These are phyloP conservation scores for Oscheius sp. DNA, from an alignment of 1,140 invertebrate genomes.

Conservation along the genomic window DNA sequence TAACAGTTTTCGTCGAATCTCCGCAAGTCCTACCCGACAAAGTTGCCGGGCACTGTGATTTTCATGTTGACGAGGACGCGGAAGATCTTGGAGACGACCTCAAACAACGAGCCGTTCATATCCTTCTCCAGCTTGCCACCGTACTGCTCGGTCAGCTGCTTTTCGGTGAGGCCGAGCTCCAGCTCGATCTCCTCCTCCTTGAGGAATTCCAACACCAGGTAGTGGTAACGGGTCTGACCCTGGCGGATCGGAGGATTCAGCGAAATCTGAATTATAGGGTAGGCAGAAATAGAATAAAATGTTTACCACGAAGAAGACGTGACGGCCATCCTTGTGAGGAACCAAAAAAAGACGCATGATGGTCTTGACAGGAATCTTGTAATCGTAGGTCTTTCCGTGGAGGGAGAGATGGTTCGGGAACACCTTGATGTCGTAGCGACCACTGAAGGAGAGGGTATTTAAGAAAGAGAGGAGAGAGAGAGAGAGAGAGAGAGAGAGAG, in stretches of 20 bases:
- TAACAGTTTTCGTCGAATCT: conserved; percentile 41
- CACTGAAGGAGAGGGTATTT: conserved; percentile 75
- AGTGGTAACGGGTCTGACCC: conserved; percentile 92
- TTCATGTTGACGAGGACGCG: conserved; percentile 90
- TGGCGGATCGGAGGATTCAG: conserved; percentile 99
- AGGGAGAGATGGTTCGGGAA: conserved; percentile 95
- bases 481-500: conserved; percentile 39
- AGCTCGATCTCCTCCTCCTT: conserved; percentile 86
- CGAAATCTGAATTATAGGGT: conserved; percentile 68
- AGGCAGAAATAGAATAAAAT: background rate
- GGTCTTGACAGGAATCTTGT: conserved; percentile 96
- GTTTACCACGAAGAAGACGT: conserved; percentile 93
- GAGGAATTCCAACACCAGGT: conserved; percentile 87
- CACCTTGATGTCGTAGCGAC: conserved; percentile 98
- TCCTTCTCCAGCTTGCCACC: conserved; percentile 88
- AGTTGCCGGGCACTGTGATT: conserved; percentile 87
- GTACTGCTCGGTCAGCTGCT: conserved; percentile 71
- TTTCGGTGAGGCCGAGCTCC: conserved; percentile 83
- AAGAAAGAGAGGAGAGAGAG: background rate
- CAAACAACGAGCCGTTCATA: conserved; percentile 85
- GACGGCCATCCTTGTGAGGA: conserved; percentile 93
- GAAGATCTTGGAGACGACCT: conserved; percentile 92
- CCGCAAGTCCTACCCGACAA: conserved; percentile 70
- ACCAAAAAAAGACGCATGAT: conserved; percentile 88
- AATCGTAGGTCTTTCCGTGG: conserved; percentile 99